Percentiles rank a stretch among this genome's conserved stretches.
These are phyloP conservation scores for Astropecten irregularis DNA, from an alignment of 53 echinoderm and acorn worm species.

Conservation along the genomic window DNA sequence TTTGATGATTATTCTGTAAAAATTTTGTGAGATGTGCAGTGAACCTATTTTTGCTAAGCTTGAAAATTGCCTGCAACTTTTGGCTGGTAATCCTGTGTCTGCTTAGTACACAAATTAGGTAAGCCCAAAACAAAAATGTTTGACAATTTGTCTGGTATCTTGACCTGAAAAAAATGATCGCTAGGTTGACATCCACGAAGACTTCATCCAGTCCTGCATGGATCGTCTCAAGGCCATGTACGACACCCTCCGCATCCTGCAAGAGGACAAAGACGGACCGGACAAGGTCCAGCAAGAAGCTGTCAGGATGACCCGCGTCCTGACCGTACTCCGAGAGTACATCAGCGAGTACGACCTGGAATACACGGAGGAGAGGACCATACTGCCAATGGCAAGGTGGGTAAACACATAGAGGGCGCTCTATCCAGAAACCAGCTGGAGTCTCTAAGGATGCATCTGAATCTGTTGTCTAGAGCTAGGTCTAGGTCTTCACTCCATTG, in stretches of 20 bases:
- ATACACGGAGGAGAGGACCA: slow-evolving; percentile 94
- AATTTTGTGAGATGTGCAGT: too few relatives aligned
- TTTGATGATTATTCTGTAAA: too few relatives aligned
- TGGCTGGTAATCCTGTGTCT: too few relatives aligned
- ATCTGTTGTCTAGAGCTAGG: too few relatives aligned
- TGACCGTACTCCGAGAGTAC: slow-evolving; percentile 93
- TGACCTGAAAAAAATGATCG: too few relatives aligned
- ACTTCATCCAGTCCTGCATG: slow-evolving; percentile 99
- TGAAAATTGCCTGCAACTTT: too few relatives aligned
- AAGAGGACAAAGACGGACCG: slow-evolving; percentile 76
- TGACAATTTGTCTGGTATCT: too few relatives aligned
- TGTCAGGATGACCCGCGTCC: slow-evolving; percentile 90
- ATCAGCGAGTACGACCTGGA: slow-evolving; percentile 95
- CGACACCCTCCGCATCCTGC: slow-evolving; percentile 83
- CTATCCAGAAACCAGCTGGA: neutral
- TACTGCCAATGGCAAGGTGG: slow-evolving; percentile 97
- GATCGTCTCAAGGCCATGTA: slow-evolving; percentile 96
- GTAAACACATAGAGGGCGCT: neutral
- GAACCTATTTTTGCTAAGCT: too few relatives aligned
- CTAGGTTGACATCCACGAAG: slow-evolving; percentile 98
- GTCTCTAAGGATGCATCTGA: too few relatives aligned
- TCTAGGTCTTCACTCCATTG: too few relatives aligned
- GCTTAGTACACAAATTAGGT: too few relatives aligned
- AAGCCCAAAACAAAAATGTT: too few relatives aligned
- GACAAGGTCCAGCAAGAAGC: slow-evolving; percentile 91